Base-by-base conservation (phyloP, 1,140 invertebrate species). In the Amphibalanus amphitrite region DNA sequence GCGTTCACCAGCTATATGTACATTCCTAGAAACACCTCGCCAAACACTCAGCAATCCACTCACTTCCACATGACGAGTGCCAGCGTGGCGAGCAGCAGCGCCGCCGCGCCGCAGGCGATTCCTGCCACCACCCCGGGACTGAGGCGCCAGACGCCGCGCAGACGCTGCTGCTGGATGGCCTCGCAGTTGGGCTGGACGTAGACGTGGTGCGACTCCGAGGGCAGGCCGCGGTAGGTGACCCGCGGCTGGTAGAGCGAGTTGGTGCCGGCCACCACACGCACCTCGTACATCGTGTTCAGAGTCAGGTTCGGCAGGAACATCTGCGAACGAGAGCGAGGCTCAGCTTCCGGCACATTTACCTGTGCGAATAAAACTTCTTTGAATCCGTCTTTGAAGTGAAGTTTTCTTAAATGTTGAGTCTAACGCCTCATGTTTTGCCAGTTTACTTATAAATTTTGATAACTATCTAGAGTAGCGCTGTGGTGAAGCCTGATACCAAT, bases 11-110 rank as follows among this genome's bases (percentile, higher is more conserved):
- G 33, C 33, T 38, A 38, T 4, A 15, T 38, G 33, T 38, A 4
- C 33, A 38, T 38, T 38, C 33, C 33, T 38, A 15, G 33, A 38
- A 38, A 38, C 33, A 38, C 15, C 33, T 38, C 33, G 15, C 33
- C 33, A 38, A 15, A 15, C 33, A 38, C 33, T 15, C 33, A 15
- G 15, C 6, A 23, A 30, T 70, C 17, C 47, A 83, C 84, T 84
- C 83, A 90, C 89, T 88, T 88, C 89, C 89, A 91, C 30, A 91
- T 79, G 71, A 90, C 81, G 79, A 90, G 86, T 69, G 86, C 86
- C 76, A 86, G 82, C 69, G 90, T 84, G 71, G 87, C 84, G 70
- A 91, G 81, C 76, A 89, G 81, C 70, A 91, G 82, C 71, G 88
- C 86, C 75, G 89, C 86, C 73, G 85, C 84, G 74, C 86, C 87